These are phyloP conservation scores for Platyscapa corneri DNA, from an alignment of 1,140 invertebrate genomes.

Conservation along the genomic window DNA sequence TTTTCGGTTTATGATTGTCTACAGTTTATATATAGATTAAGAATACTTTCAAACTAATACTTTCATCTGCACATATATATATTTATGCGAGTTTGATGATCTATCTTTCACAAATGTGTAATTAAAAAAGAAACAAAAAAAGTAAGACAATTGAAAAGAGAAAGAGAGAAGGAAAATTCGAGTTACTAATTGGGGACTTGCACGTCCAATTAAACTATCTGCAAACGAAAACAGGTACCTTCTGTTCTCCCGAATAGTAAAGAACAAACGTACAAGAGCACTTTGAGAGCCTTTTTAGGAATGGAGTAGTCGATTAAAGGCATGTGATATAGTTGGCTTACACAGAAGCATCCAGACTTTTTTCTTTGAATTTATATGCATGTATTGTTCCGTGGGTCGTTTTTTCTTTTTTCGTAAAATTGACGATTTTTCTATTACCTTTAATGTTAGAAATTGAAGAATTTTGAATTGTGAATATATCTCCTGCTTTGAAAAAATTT, in stretches of 20 bases:
- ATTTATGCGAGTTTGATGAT: not conserved
- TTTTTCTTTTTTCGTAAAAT: not conserved
- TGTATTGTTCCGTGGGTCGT: not conserved
- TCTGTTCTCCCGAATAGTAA: not conserved
- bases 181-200: slow-evolving; percentile 45
- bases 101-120: not conserved
- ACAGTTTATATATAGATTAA: too few relatives aligned
- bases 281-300: slow-evolving; percentile 5
- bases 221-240: not conserved
- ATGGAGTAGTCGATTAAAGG: slow-evolving; percentile 28
- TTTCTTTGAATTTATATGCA: not conserved
- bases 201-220: slow-evolving; percentile 43
- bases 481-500: too few relatives aligned
- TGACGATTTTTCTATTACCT: not conserved
- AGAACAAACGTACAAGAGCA: slow-evolving; percentile 10
- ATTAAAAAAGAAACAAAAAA: not conserved
- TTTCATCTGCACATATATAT: not conserved
- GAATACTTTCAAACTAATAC: too few relatives aligned
- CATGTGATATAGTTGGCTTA: slow-evolving; percentile 6
- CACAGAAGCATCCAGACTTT: not conserved
- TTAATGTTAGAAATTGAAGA: not conserved
- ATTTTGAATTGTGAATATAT: not conserved
- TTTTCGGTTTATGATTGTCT: too few relatives aligned
- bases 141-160: not conserved
- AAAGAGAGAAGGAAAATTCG: not conserved